phyloP scores from a whole-genome alignment of 2,113 vertebrate genomes.

The Pundamilia nyererei region DNA sequence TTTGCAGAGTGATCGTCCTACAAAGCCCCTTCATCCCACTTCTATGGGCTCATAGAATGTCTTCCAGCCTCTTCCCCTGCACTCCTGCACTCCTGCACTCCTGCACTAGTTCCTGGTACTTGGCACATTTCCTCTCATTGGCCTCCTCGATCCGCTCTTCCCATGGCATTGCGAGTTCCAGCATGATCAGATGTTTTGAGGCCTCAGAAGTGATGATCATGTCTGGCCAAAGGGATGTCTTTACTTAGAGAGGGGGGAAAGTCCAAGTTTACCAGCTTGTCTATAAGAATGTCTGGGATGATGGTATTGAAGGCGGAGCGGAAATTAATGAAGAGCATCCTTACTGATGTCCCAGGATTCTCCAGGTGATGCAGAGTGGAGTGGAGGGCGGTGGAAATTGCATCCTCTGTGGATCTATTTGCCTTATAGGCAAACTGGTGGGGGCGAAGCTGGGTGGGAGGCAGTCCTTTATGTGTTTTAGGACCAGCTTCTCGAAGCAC shows the following conservation, averaged over 20 bases:
- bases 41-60: not conserved
- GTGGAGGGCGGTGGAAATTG: too few relatives aligned
- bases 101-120: not conserved
- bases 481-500: too few relatives aligned
- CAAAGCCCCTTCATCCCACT: not conserved
- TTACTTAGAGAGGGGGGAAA: not conserved
- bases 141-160: accelerated
- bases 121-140: not conserved
- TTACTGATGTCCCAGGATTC: too few relatives aligned
- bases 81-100: not conserved
- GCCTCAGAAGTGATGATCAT: not conserved
- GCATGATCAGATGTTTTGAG: not conserved
- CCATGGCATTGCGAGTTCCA: not conserved
- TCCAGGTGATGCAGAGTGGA: too few relatives aligned
- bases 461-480: too few relatives aligned
- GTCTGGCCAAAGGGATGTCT: not conserved
- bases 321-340: too few relatives aligned
- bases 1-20: not conserved
- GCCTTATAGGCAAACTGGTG: too few relatives aligned
- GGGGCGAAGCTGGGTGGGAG: too few relatives aligned
- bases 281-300: too few relatives aligned
- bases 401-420: accelerated
- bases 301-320: too few relatives aligned
- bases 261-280: not conserved
- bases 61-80: not conserved